Evolutionary conservation across 2,113 vertebrate genomes (phyloP).

Genomic region (Pelmatolapia mariae): DNA sequence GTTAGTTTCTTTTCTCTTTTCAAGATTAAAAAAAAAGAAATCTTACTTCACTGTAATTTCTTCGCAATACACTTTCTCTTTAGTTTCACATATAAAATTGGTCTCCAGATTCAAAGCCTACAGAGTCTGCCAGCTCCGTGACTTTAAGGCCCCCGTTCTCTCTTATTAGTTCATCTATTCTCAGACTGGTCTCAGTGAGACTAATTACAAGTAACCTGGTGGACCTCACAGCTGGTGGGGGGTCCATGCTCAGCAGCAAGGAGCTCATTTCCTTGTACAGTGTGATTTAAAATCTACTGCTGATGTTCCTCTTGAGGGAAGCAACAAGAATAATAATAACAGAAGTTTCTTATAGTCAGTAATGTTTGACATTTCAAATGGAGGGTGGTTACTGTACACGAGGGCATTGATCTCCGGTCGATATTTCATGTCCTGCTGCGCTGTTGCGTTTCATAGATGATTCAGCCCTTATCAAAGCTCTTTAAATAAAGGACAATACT

Average conservation of each 20-base stretch:
- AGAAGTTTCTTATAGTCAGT: neutral
- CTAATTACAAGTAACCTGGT: constrained; percentile 13
- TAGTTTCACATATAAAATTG: neutral
- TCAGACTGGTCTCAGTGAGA: neutral
- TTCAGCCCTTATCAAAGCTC: constrained; percentile 18
- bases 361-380: neutral
- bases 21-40: rapidly evolving
- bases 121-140: neutral
- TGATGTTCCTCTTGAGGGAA: neutral
- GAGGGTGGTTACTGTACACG: neutral
- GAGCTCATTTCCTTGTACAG: neutral
- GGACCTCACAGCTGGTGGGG: neutral
- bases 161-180: neutral
- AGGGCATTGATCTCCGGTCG: neutral
- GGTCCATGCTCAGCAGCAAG: neutral
- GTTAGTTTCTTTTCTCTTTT: neutral
- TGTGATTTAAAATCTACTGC: neutral
- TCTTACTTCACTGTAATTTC: neutral
- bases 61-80: neutral
- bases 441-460: neutral
- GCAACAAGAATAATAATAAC: neutral
- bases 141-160: neutral
- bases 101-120: neutral
- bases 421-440: neutral
- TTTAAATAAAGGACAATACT: constrained; percentile 15